A percentile compares a stretch with the other conserved stretches of the same genome.
Evolutionary conservation across 2,113 vertebrate genomes (phyloP).

Genomic region (Hiodon alosoides): DNA sequence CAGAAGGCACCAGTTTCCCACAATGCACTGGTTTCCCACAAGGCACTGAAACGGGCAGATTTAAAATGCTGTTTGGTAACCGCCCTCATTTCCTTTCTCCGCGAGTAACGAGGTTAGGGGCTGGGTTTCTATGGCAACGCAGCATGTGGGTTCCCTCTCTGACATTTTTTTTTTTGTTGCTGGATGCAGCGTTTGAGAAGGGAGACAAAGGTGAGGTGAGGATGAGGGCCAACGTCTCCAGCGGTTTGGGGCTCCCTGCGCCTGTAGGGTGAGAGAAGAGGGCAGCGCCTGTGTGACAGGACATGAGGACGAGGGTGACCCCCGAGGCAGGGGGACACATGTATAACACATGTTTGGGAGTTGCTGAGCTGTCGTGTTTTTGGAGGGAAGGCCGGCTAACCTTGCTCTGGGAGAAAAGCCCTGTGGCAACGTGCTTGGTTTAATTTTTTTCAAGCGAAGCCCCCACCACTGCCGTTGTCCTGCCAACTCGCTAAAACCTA

Average conservation of each 20-base stretch:
- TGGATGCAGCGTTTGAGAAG: conserved; percentile 35
- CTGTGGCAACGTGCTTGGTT: too few species aligned
- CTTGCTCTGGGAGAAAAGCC: too few species aligned
- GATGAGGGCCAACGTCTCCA: neutral
- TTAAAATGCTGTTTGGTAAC: conserved; percentile 10
- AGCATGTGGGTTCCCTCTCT: conserved; percentile 22
- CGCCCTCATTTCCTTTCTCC: conserved; percentile 1
- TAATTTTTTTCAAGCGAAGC: too few species aligned
- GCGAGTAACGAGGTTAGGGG: conserved; percentile 27
- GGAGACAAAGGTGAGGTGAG: conserved; percentile 16
- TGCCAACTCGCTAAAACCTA: too few species aligned
- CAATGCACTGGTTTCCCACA: neutral
- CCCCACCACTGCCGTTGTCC: too few species aligned
- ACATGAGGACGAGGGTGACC: too few species aligned
- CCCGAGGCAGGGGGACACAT: too few species aligned
- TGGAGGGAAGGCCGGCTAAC: too few species aligned
- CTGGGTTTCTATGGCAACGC: conserved; percentile 48
- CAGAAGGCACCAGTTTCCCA: neutral
- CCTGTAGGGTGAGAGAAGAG: neutral
- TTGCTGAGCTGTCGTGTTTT: neutral
- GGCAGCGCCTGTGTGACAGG: neutral
- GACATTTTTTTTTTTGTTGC: neutral
- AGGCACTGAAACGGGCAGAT: neutral
- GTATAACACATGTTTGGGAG: neutral
- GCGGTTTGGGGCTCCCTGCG: neutral